These are phyloP conservation scores for Bufo bufo DNA, from an alignment of 2,113 vertebrate genomes.

Conservation along the genomic window DNA sequence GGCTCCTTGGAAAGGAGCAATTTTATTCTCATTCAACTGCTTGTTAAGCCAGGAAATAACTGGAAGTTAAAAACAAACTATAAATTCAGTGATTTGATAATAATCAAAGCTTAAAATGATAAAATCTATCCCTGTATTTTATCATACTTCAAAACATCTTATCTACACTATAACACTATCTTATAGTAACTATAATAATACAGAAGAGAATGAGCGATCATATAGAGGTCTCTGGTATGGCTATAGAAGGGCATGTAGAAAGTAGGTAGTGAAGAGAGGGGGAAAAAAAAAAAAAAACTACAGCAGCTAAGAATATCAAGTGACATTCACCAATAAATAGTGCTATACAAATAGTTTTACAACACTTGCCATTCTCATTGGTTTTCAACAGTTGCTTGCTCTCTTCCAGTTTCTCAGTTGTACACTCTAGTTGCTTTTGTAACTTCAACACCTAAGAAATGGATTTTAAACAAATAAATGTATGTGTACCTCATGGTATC, in stretches of 20 bases:
- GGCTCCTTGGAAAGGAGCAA: background rate
- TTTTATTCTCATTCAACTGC: slow-evolving; percentile 61
- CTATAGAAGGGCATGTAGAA: too few species aligned
- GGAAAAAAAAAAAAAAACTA: too few species aligned
- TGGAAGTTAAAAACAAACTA: slow-evolving; percentile 53
- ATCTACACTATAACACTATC: too few species aligned
- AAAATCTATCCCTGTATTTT: too few species aligned
- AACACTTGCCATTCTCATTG: slow-evolving; percentile 61
- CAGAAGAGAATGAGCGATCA: too few species aligned
- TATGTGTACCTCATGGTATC: too few species aligned
- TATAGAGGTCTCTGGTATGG: too few species aligned
- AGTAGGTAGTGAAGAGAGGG: background rate
- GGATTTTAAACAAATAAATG: background rate
- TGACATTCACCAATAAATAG: slow-evolving; percentile 8
- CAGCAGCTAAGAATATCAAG: background rate
- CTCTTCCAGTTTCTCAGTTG: slow-evolving; percentile 57
- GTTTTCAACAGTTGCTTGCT: slow-evolving; percentile 53
- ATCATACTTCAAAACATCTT: too few species aligned
- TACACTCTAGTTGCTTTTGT: slow-evolving; percentile 52
- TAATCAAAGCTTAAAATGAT: too few species aligned
- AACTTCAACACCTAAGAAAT: slow-evolving; percentile 58
- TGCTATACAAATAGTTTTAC: background rate
- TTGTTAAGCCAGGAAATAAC: slow-evolving; percentile 59
- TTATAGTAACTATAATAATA: too few species aligned
- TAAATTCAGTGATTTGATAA: too few species aligned